phyloP scores from a whole-genome alignment of 2,888 invertebrate genomes.

The Antheraea yamamai region DNA sequence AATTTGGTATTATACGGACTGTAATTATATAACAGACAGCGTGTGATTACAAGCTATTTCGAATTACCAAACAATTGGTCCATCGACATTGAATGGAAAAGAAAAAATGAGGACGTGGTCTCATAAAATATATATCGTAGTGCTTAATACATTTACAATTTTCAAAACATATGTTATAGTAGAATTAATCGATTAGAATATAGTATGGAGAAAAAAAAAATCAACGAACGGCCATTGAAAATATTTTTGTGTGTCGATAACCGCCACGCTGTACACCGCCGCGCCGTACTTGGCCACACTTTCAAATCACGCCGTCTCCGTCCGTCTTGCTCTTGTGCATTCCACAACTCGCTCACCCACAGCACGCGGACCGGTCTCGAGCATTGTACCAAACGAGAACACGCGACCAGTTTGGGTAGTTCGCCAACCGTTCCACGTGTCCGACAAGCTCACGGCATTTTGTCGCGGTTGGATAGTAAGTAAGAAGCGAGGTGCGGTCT shows the following conservation, averaged over 20 bases:
- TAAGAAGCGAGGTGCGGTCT: conserved; percentile 70
- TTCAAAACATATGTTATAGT: conserved; percentile 15
- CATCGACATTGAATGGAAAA: conserved; percentile 40
- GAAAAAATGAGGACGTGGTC: conserved; percentile 46
- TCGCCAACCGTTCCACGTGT: conserved; percentile 45
- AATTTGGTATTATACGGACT: conserved; percentile 53
- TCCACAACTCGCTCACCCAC: conserved; percentile 81
- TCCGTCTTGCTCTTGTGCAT: conserved; percentile 75
- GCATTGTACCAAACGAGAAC: conserved; percentile 71
- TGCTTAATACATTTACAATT: conserved; percentile 2
- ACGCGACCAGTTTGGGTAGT: conserved; percentile 60
- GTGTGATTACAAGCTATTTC: conserved; percentile 63
- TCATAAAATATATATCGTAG: conserved; percentile 27
- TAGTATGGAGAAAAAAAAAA: conserved; percentile 21
- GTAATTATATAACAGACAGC: conserved; percentile 52
- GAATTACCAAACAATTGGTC: conserved; percentile 59
- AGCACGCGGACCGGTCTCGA: conserved; percentile 76
- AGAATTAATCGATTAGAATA: conserved; percentile 14
- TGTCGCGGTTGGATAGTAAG: conserved; percentile 57
- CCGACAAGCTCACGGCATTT: conserved; percentile 47
- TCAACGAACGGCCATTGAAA: conserved; percentile 46
- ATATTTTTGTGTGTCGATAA: conserved; percentile 56
- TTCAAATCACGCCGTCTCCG: conserved; percentile 72
- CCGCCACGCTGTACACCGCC: conserved; percentile 25
- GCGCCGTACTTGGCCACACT: conserved; percentile 61